Evolutionary conservation across 2,113 vertebrate genomes (phyloP).

Genomic region (Burhinus oedicnemus): DNA sequence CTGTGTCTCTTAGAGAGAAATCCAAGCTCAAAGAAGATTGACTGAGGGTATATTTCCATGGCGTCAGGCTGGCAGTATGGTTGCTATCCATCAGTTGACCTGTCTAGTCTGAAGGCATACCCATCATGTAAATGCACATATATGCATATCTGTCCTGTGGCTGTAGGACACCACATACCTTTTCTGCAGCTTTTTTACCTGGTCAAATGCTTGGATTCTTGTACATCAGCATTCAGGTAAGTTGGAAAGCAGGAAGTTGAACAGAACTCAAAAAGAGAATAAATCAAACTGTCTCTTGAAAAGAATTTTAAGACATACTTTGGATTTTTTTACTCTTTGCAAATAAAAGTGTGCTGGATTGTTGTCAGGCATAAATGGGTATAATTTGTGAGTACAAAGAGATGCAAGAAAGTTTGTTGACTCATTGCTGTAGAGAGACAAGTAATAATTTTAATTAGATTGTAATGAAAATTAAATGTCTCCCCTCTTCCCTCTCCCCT

Average conservation of each 20-base stretch:
- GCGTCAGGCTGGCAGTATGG: not conserved
- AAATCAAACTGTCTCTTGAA: not conserved
- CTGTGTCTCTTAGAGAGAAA: not conserved
- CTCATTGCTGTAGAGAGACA: not conserved
- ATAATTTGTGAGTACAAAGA: not conserved
- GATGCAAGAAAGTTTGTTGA: not conserved
- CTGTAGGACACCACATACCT: not conserved
- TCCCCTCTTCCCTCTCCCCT: rapidly evolving
- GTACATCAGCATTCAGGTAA: not conserved
- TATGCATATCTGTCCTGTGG: not conserved
- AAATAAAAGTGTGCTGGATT: not conserved
- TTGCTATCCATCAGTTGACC: not conserved
- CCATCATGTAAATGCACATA: not conserved
- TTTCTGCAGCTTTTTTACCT: not conserved
- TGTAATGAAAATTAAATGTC: not conserved
- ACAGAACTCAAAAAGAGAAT: not conserved
- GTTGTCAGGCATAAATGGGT: not conserved
- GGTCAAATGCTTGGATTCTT: not conserved
- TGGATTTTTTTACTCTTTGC: not conserved
- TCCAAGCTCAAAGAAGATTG: not conserved
- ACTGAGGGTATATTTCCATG: not conserved
- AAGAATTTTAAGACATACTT: not conserved
- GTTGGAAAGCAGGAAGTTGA: not conserved
- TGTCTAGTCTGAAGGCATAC: not conserved
- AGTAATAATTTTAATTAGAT: not conserved